Percentiles rank a stretch among this genome's conserved stretches.
Evolutionary conservation across 2,888 invertebrate genomes (phyloP).

Genomic region (Drosophila vallismaia): DNA sequence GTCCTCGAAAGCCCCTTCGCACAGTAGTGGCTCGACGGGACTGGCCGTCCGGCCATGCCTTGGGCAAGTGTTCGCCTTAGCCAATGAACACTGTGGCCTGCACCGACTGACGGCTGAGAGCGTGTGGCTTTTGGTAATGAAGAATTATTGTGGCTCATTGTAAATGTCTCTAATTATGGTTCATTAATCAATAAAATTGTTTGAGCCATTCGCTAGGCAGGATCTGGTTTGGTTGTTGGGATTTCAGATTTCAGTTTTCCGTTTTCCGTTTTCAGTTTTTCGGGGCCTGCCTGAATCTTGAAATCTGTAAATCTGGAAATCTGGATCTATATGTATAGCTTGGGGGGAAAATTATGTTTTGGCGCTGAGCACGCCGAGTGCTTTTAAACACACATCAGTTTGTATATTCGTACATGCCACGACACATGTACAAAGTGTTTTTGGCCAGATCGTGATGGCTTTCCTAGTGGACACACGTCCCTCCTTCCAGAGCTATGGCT

Average conservation of each 20-base stretch:
- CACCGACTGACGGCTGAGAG: slow-evolving; percentile 5
- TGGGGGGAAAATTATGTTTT: slow-evolving; percentile 67
- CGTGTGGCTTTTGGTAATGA: slow-evolving; percentile 76
- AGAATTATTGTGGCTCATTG: slow-evolving; percentile 83
- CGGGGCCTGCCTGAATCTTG: not conserved
- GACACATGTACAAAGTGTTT: slow-evolving; percentile 69
- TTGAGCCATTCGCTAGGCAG: slow-evolving; percentile 53
- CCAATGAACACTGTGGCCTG: slow-evolving; percentile 22
- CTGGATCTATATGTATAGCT: not conserved
- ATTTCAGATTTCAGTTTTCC: not conserved
- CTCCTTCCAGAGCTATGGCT: slow-evolving; percentile 2
- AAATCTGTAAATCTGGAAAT: not conserved
- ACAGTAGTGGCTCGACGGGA: slow-evolving; percentile 25
- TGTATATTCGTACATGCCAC: slow-evolving; percentile 41
- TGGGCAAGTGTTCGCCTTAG: not conserved
- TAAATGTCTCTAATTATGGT: slow-evolving; percentile 84
- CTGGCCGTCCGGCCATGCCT: not conserved
- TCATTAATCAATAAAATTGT: slow-evolving; percentile 84
- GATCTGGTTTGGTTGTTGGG: slow-evolving; percentile 26
- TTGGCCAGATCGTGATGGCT: slow-evolving; percentile 73
- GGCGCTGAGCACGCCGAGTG: slow-evolving; percentile 68
- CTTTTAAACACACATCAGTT: slow-evolving; percentile 16
- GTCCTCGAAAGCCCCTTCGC: slow-evolving; percentile 15
- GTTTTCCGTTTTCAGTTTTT: not conserved
- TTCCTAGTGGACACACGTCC: slow-evolving; percentile 75